Evolutionary conservation across 2,113 vertebrate genomes (phyloP).

Genomic region (Talpa occidentalis): DNA sequence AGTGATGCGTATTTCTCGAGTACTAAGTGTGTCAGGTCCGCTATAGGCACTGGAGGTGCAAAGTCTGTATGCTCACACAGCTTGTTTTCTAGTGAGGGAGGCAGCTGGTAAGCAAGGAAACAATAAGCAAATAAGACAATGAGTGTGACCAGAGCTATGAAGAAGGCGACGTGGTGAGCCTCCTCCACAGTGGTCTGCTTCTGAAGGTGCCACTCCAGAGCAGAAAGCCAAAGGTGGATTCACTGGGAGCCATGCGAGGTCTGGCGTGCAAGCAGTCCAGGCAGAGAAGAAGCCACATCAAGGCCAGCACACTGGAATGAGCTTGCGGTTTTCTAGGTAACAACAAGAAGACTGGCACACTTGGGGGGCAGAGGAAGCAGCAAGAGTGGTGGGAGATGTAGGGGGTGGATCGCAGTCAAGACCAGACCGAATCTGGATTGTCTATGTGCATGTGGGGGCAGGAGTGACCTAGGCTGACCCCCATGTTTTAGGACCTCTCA

Average conservation of each 20-base stretch:
- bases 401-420: no score
- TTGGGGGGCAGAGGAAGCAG: background rate
- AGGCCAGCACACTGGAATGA: background rate
- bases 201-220: background rate
- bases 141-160: fast-evolving
- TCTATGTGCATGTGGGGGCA: fast-evolving
- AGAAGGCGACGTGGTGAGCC: fast-evolving
- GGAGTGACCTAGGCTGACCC: background rate
- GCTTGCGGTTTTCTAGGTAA: background rate
- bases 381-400: background rate
- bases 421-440: background rate
- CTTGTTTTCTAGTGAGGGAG: background rate
- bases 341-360: background rate
- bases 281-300: background rate
- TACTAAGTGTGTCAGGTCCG: background rate
- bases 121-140: background rate
- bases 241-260: background rate
- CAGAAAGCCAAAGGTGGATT: background rate
- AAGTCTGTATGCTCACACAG: background rate
- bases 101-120: background rate
- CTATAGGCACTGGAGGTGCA: background rate
- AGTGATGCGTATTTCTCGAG: slow-evolving; percentile 24
- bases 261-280: background rate
- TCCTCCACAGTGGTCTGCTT: background rate
- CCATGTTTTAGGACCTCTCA: fast-evolving